phyloP scores from a whole-genome alignment of 2,797 vertebrate species.

The Platalea minor region DNA sequence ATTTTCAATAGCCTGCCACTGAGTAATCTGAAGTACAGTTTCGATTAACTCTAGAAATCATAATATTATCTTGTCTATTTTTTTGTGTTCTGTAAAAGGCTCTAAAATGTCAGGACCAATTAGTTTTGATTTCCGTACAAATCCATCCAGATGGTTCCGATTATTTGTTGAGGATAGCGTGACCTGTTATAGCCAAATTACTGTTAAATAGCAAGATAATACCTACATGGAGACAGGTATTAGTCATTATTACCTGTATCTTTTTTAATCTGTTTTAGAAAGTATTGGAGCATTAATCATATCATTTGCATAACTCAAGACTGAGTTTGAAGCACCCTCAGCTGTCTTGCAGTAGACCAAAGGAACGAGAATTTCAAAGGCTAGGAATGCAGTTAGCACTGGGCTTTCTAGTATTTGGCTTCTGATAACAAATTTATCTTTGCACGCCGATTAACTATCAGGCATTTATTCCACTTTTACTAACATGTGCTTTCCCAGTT shows the following conservation, averaged over 20 bases:
- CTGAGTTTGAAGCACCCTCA: not conserved
- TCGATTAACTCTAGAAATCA: conserved; percentile 58
- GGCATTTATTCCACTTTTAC: not conserved
- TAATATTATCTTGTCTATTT: conserved; percentile 64
- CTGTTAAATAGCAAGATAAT: not conserved
- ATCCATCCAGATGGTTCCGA: conserved; percentile 59
- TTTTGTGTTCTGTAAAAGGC: conserved; percentile 57
- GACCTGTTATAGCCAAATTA: not conserved
- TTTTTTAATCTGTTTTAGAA: not conserved
- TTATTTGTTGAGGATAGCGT: conserved; percentile 52
- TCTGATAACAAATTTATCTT: not conserved
- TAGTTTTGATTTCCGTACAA: conserved; percentile 68
- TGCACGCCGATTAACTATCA: not conserved
- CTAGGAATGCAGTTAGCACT: not conserved
- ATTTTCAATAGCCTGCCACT: not conserved
- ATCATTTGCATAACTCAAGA: not conserved
- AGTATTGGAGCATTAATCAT: not conserved
- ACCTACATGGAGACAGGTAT: not conserved
- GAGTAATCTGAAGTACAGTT: conserved; percentile 35
- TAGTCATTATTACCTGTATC: not conserved
- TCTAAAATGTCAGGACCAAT: conserved; percentile 60
- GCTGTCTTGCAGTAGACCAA: not conserved
- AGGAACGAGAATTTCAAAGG: conserved; percentile 7
- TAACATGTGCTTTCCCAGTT: not conserved
- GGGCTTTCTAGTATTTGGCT: not conserved